These are phyloP conservation scores for Neodiprion lecontei DNA, from an alignment of 1,140 invertebrate genomes.

Conservation along the genomic window DNA sequence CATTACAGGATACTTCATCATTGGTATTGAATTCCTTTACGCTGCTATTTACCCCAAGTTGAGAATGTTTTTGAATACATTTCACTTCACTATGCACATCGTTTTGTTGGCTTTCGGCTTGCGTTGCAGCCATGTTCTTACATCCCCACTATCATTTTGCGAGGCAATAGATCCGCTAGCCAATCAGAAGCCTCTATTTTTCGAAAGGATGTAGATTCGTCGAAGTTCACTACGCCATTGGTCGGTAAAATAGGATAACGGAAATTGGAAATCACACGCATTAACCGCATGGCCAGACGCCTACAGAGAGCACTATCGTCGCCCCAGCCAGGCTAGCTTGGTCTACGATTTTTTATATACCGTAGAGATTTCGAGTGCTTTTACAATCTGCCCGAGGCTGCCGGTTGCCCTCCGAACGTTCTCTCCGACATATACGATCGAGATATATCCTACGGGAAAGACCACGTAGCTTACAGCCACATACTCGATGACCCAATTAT, in stretches of 20 bases:
- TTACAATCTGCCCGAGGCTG: not conserved
- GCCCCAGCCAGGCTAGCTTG: not conserved
- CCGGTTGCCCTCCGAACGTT: not conserved
- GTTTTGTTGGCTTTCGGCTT: constrained; percentile 67
- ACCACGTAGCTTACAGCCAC: not conserved
- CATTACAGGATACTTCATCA: constrained; percentile 55
- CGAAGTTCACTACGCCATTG: not conserved
- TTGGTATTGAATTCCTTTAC: constrained; percentile 53
- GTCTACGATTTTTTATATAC: too few species aligned
- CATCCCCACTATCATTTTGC: constrained; percentile 5
- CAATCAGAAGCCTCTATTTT: not conserved
- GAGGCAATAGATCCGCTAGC: not conserved
- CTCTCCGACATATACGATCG: too few species aligned
- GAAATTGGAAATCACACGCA: constrained; percentile 7
- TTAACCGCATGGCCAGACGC: constrained; percentile 6
- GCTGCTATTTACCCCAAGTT: constrained; percentile 53
- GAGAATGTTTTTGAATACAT: constrained; percentile 57
- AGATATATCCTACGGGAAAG: not conserved
- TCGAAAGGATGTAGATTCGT: too few species aligned
- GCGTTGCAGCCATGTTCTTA: constrained; percentile 66
- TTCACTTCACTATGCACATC: constrained; percentile 63
- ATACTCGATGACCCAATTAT: not conserved
- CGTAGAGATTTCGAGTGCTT: too few species aligned
- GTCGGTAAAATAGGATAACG: constrained; percentile 7
- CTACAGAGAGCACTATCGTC: not conserved